Evolutionary conservation across 1,140 invertebrate species (phyloP).

Genomic region (Philopotamus ludificatus): DNA sequence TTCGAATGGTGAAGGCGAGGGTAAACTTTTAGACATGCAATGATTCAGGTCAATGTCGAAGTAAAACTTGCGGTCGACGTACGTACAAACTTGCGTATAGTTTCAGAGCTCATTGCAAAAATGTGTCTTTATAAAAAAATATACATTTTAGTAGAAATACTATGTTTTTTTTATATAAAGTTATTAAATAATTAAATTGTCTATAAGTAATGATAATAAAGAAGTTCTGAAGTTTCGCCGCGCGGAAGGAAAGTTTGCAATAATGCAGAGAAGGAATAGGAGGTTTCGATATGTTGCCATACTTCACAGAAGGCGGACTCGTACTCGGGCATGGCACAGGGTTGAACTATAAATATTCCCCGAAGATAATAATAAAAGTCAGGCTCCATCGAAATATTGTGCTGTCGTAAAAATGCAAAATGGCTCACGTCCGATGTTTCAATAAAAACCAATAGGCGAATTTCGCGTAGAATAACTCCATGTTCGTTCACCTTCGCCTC

Average conservation of each 20-base stretch:
- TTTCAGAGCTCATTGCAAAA: too few species aligned
- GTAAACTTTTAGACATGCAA: neutral
- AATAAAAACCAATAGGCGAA: slow-evolving; percentile 34
- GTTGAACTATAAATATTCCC: slow-evolving; percentile 31
- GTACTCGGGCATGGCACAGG: neutral
- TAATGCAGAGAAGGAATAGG: neutral
- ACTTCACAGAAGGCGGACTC: neutral
- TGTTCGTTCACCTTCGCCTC: neutral
- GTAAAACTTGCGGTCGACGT: neutral
- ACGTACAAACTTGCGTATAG: too few species aligned
- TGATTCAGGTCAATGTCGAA: neutral
- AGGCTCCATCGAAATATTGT: slow-evolving; percentile 30
- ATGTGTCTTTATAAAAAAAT: too few species aligned
- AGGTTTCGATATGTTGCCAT: neutral
- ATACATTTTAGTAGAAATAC: too few species aligned
- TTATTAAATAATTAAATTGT: too few species aligned
- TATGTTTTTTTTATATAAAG: too few species aligned
- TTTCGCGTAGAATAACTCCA: slow-evolving; percentile 16
- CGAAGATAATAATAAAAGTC: slow-evolving; percentile 37
- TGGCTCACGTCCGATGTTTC: slow-evolving; percentile 37
- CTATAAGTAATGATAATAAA: too few species aligned
- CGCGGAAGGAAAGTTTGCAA: too few species aligned
- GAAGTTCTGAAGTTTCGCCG: too few species aligned
- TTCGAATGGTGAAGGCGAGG: neutral
- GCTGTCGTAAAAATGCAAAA: slow-evolving; percentile 38